Base-by-base conservation (phyloP, 2,888 invertebrate genomes). In the Amiota minor region DNA sequence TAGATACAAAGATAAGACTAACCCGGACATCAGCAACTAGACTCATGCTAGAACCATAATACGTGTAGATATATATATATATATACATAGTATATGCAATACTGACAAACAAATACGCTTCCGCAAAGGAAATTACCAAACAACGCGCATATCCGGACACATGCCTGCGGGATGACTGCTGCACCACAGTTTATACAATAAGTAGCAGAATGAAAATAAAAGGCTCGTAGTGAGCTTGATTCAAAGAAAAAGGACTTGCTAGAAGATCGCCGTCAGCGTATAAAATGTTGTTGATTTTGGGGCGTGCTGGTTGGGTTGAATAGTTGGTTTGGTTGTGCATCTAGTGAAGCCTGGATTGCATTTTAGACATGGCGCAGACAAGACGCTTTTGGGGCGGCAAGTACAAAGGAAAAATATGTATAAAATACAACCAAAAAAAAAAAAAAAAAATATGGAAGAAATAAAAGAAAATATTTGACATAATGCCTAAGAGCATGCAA, bases 101-200 rank as follows among this genome's bases (percentile, higher is more conserved):
- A 35, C 35, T 35, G 35, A 35, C 35, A 35, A 35, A 61, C 70
- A 81, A 84, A 81, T 83, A 80, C 75, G 77, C 80, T 80, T 83
- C 82, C 82, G 84, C 77, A 81, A 79, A 82, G 82, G 82, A 82
- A 82, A 82, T 82, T 82, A 78, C 82, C 82, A 83, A 82, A 82
- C 82, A 82, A 82, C 80, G 81, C 81, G 78, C 82, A 82, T 79
- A 78, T 82, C 82, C 82, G 84, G 84, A 16, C 79, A 73, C 79
- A 82, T 83, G 83, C 82, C 80, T 80, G 76, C 78, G 78, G 80
- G 75, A 75, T 75, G 78, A 64, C 73, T 73, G 72, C 65, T 35
- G 35, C 35, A 35, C 35, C 35, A 35, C 35, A 35, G 35, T 35
- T 35, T 35, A 35, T 35, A 65, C 49, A 47, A 49, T 47, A 65